These are phyloP conservation scores for Andrena cerasifolii DNA, from an alignment of 1,140 invertebrate species.

Conservation along the genomic window DNA sequence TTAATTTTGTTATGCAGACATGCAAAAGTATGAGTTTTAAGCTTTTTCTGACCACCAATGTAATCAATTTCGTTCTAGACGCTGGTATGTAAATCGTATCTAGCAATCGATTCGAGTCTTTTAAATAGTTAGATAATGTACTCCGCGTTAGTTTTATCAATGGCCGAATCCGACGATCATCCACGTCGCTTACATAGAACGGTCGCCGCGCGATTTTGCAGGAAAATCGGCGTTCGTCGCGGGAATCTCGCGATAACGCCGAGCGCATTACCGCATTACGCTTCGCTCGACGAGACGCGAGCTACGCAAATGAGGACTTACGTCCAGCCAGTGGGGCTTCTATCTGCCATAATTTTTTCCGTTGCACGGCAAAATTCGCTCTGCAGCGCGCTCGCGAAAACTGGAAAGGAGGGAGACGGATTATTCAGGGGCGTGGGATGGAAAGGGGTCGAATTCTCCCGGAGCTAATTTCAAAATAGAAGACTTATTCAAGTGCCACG, in stretches of 20 bases:
- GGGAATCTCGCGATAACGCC: constrained; percentile 16
- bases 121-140: too few species aligned
- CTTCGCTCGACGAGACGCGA: constrained; percentile 32
- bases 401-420: not conserved
- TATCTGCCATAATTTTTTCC: constrained; percentile 19
- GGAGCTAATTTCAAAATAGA: not conserved
- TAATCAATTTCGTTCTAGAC: too few species aligned
- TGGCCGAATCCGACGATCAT: too few species aligned
- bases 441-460: not conserved
- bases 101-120: too few species aligned
- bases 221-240: constrained; percentile 5
- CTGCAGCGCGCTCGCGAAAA: not conserved
- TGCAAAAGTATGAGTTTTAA: too few species aligned
- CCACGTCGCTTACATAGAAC: not conserved
- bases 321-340: constrained; percentile 3
- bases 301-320: constrained; percentile 46
- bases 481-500: not conserved
- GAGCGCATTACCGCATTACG: constrained; percentile 41
- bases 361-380: not conserved
- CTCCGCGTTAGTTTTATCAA: too few species aligned
- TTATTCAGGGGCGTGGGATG: not conserved
- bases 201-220: not conserved
- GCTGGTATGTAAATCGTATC: too few species aligned
- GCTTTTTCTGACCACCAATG: too few species aligned
- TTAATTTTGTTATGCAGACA: too few species aligned